phyloP scores from a whole-genome alignment of 2,888 invertebrate species.

The Caenorhabditis japonica region DNA sequence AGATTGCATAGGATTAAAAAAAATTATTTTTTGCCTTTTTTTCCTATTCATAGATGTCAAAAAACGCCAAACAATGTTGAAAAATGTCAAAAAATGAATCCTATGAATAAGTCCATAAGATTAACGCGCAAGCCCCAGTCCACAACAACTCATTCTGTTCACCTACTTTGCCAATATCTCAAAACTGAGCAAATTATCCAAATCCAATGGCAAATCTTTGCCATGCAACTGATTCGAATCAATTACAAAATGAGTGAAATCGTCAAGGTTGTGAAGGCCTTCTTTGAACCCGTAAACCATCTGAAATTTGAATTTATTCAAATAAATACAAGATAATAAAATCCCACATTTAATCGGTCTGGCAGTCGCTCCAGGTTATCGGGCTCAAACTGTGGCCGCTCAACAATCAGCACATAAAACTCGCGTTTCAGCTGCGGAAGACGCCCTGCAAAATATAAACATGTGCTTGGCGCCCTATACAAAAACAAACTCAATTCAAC shows the following conservation, averaged over 20 bases:
- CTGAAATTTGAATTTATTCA: neutral
- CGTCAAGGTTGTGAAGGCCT: neutral
- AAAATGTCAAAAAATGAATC: no score
- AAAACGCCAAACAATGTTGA: no score
- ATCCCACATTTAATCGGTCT: neutral
- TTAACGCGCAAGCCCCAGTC: no score
- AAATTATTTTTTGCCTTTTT: no score
- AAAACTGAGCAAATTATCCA: constrained; percentile 11
- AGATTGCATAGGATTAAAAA: no score
- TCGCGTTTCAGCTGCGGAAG: constrained; percentile 11
- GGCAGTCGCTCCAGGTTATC: neutral
- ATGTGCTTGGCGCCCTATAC: no score
- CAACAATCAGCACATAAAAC: constrained; percentile 20
- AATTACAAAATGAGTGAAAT: constrained; percentile 12
- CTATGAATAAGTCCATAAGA: no score
- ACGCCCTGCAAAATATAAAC: constrained; percentile 1
- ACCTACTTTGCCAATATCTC: constrained; percentile 10
- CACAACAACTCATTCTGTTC: no score
- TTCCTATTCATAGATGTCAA: no score
- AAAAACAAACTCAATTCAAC: no score
- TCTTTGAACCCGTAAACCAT: constrained; percentile 1
- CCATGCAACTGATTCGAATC: neutral
- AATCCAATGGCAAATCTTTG: constrained; percentile 2
- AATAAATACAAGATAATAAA: no score
- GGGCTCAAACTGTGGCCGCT: neutral